These are phyloP conservation scores for Rhingia rostrata DNA, from an alignment of 2,888 invertebrate species.

Conservation along the genomic window DNA sequence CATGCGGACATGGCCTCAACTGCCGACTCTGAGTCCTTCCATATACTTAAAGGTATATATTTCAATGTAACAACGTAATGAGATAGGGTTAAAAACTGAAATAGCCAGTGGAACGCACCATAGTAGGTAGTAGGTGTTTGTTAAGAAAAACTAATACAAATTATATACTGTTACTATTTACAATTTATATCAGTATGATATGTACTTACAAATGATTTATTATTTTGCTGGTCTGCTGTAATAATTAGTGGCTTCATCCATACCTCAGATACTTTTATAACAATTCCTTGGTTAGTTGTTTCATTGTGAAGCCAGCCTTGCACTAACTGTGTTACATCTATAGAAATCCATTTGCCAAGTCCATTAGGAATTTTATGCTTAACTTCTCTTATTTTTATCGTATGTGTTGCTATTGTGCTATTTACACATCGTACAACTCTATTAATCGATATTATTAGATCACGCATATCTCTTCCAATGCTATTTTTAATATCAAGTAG, in stretches of 20 bases:
- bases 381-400: constrained; percentile 79
- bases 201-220: constrained; percentile 83
- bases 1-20: no score
- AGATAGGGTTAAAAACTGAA: no score
- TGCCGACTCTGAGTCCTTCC: no score
- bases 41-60: no score
- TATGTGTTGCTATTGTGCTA: constrained; percentile 78
- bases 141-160: no score
- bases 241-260: constrained; percentile 87
- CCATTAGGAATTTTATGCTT: constrained; percentile 80
- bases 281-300: constrained; percentile 89
- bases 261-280: constrained; percentile 87
- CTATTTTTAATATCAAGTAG: constrained; percentile 65
- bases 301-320: constrained; percentile 90
- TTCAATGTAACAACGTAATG: no score
- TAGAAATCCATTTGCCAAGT: constrained; percentile 86
- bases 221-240: constrained; percentile 85
- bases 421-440: constrained; percentile 77
- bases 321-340: constrained; percentile 90
- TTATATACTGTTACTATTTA: no score
- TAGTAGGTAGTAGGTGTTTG: no score
- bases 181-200: no score
- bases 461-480: constrained; percentile 54
- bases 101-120: no score
- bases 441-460: constrained; percentile 79